Evolutionary conservation across 92 coral and sea anemone genomes (phyloP), one percentile per base, ranked within the genome.

Genomic region (Paramuricea clavata): DNA sequence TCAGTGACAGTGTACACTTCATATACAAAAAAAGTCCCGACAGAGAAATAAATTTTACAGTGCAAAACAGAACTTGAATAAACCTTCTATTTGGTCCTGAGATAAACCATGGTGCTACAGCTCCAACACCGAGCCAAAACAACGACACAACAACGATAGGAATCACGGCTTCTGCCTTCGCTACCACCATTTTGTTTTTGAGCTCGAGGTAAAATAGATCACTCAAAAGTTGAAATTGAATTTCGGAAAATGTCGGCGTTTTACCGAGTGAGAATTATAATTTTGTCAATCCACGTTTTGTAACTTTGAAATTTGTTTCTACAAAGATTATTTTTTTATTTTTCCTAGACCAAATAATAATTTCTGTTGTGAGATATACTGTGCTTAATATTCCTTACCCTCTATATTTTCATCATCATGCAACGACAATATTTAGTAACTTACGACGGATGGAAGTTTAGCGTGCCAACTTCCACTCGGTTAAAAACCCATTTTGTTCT

Each of bases 41-140:
- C n/a, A n/a, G n/a, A n/a, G n/a, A n/a, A n/a, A n/a, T n/a, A n/a
- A n/a, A n/a, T 52, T 52, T 17, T 31, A 42, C 27, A 71, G 34
- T 43, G 28, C 31, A 6, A 72, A 35, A 56, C 31, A 34, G 26
- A 87, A 76, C 12, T 17, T 56, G 39, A 34, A 39, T 47, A 39
- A 93, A 97, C 99, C 98, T 88, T 85, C 88, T 97, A 81, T 97
- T 94, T 22, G 89, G 94, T 56, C 99, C 99, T 90, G 80, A 92
- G 76, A 97, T 88, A 83, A 87, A 97, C 88, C 89, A 93, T 70
- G 99, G 99, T 61, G 90, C 43, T 10, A 94, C 91, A 41, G 87
- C 93, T 19, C 99, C 99, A 42, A 97, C 84, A 47, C 95, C 91
- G 32, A 92, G 85, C 98, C 99, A 97, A 76, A 97, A 80, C n/a